Percentiles rank a stretch among this genome's conserved stretches.
Conservation (phyloP, 2,888 invertebrate genomes). For the Tortricodes alternella region DNA sequence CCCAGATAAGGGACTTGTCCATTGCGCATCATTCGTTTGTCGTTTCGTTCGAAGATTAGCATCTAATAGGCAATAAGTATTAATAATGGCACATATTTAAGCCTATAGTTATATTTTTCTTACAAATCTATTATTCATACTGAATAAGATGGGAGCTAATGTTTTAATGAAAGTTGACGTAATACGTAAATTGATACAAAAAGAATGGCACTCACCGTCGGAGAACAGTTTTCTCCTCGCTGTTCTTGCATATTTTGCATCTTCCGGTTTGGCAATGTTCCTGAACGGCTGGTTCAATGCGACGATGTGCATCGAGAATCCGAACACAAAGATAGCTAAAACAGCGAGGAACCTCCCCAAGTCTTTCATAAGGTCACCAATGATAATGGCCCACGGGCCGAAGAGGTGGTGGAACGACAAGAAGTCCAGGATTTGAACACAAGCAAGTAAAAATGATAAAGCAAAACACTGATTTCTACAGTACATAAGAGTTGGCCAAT, state of each 20-base stretch:
- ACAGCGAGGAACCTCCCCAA: conserved; percentile 98
- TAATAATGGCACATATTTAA: conserved; percentile 15
- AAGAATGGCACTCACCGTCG: conserved; percentile 85
- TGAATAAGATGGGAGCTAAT: no score
- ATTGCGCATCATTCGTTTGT: conserved; percentile 67
- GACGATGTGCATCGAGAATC: conserved; percentile 98
- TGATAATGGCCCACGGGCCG: conserved; percentile 99
- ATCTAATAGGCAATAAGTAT: conserved; percentile 51
- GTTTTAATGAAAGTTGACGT: neutral
- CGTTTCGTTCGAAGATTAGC: conserved; percentile 70
- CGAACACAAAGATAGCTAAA: conserved; percentile 98
- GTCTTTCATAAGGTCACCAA: conserved; percentile 96
- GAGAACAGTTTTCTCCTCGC: conserved; percentile 83
- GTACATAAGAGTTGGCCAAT: conserved; percentile 95
- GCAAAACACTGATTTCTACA: conserved; percentile 98
- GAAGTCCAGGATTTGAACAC: conserved; percentile 98
- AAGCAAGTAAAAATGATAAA: conserved; percentile 95
- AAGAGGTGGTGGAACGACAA: conserved; percentile 99
- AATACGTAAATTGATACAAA: conserved; percentile 24
- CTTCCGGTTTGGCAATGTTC: conserved; percentile 85
- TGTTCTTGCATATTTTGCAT: conserved; percentile 82
- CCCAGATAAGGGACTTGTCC: conserved; percentile 61
- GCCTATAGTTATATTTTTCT: neutral
- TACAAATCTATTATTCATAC: neutral
- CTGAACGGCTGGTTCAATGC: conserved; percentile 97